Evolutionary conservation across 2,797 vertebrate species (phyloP).

Genomic region (Xenopus petersii): DNA sequence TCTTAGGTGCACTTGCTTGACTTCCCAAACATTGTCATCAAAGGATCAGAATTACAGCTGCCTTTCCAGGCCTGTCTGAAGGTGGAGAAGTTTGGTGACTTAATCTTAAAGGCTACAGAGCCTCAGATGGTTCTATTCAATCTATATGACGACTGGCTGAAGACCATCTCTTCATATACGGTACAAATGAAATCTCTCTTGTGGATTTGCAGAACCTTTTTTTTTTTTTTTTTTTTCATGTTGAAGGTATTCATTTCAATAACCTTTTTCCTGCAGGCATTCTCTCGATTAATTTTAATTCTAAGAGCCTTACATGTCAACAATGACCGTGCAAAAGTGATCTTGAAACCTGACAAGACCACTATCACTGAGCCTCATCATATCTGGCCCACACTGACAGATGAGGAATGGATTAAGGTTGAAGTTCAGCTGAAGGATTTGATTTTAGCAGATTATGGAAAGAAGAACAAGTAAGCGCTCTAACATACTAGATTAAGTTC

Average conservation of each 20-base stretch:
- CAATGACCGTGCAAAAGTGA: constrained; percentile 96
- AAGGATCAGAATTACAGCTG: constrained; percentile 95
- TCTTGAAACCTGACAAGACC: constrained; percentile 97
- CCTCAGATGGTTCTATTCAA: constrained; percentile 99
- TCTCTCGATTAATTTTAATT: constrained; percentile 96
- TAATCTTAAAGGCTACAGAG: constrained; percentile 97
- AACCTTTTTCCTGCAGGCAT: constrained; percentile 71
- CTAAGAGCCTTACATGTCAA: constrained; percentile 94
- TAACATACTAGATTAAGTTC: too few species aligned
- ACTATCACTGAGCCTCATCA: constrained; percentile 97
- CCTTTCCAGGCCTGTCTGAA: constrained; percentile 99
- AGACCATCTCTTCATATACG: constrained; percentile 98
- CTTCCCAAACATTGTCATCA: constrained; percentile 99
- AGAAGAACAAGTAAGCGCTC: constrained; percentile 95
- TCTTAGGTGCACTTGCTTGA: constrained; percentile 94
- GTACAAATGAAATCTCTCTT: constrained; percentile 57
- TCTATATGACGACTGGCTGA: constrained; percentile 98
- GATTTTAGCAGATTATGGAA: constrained; percentile 96
- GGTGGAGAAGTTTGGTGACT: constrained; percentile 97
- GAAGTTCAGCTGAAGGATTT: constrained; percentile 98
- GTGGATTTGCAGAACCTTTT: not conserved
- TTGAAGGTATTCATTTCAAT: not conserved
- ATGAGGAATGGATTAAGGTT: constrained; percentile 99
- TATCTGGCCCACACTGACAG: constrained; percentile 97
- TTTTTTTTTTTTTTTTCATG: not conserved